Evolutionary conservation across 2,888 invertebrate species (phyloP).

Genomic region (Tiliacea aurago): DNA sequence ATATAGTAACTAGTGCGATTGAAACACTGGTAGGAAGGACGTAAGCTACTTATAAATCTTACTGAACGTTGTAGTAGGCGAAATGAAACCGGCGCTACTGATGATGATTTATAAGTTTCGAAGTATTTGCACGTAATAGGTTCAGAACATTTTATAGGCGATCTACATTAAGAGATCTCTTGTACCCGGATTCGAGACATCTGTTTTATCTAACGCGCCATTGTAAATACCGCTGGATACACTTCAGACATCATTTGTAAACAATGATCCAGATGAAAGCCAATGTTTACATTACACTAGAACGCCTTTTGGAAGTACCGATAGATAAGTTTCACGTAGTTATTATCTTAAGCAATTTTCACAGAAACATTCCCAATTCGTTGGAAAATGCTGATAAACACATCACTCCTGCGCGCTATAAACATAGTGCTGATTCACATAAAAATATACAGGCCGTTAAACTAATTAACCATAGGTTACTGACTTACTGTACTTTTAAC

Average conservation of each 20-base stretch:
- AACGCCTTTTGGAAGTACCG: conserved; percentile 66
- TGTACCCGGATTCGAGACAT: conserved; percentile 77
- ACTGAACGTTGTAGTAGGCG: conserved; percentile 52
- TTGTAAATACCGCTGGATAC: conserved; percentile 78
- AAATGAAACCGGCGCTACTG: conserved; percentile 28
- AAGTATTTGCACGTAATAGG: conserved; percentile 44
- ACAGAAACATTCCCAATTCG: conserved; percentile 52
- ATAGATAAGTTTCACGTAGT: conserved; percentile 62
- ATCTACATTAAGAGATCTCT: conserved; percentile 61
- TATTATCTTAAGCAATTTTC: conserved; percentile 61
- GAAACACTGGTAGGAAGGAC: conserved; percentile 47
- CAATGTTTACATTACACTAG: conserved; percentile 78
- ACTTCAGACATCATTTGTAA: conserved; percentile 77
- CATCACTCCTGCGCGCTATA: conserved; percentile 51
- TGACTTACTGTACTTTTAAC: conserved; percentile 44
- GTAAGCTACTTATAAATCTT: conserved; percentile 48
- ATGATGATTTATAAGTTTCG: conserved; percentile 52
- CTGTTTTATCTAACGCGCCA: conserved; percentile 79
- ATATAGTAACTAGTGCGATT: conserved; percentile 21
- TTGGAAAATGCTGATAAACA: conserved; percentile 64
- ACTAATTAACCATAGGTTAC: conserved; percentile 60
- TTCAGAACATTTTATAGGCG: conserved; percentile 57
- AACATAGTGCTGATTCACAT: conserved; percentile 58
- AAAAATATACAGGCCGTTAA: conserved; percentile 54
- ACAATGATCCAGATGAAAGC: conserved; percentile 81